Base-by-base conservation (phyloP, 2,113 vertebrate genomes). In the Crotalus viridis region DNA sequence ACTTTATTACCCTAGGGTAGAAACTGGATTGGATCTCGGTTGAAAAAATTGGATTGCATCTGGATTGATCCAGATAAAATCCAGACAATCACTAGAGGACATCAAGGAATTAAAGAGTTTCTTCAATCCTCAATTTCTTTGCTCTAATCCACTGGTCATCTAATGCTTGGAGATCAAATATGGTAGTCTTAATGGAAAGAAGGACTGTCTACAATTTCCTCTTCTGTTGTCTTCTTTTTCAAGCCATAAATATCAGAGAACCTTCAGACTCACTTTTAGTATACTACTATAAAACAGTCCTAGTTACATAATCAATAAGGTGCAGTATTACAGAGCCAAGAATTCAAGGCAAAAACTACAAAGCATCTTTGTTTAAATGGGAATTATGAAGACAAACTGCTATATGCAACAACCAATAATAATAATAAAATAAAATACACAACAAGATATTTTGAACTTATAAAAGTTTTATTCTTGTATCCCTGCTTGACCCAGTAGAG, bases 291-390 rank as follows among this genome's bases (percentile, higher is more conserved):
- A 10, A 59, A 90, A 87, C 39, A 89, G 33, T 39, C 48, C 56
- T 87, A 87, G 64, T 57, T 51, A 87, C 46, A 33, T 12, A 89
- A 88, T 55, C 57, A 51, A 74, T 54, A 48, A 74, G 85, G 6
- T 43, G 24, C 39, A 52, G 10, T 21, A 86, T 91, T 52, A 89
- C 64, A 89, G 92, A 74, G 90, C 17, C 90, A 95, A 93, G 12
- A 61, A 7, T 85, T 54, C 87, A 89, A 87, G 7, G n/a, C 5
- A 88, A 81, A 86, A 93, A 89, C 24, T 46, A 91, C 0, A 94
- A 86, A 94, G 89, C n/a, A 24, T 69, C 28, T 52, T 64, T 86
- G 1, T 61, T 89, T 91, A 85, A 61, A 5, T 46, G 55, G 3
- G 15, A 87, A 91, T 88, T 3, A 57, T 87, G 39, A 55, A 94